Evolutionary conservation across 2,113 vertebrate species (phyloP), one percentile per base, ranked within the genome.

Genomic region (Jacana jacana): DNA sequence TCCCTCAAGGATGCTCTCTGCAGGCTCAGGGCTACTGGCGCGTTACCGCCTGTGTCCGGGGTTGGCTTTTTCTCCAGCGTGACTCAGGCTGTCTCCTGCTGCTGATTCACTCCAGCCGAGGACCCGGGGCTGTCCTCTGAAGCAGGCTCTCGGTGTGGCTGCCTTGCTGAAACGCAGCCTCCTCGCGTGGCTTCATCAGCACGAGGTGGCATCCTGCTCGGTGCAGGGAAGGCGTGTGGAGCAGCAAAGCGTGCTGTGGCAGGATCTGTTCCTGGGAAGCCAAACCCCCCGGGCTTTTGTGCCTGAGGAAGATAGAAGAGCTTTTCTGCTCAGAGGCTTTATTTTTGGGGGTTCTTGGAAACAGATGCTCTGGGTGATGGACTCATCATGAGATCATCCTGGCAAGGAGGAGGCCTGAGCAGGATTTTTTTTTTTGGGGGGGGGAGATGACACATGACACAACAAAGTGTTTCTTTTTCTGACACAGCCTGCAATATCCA

Each of bases 51-150:
- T 3, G 28, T 60, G 54, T 5, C 73, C 35, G 2, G 58, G 82
- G 37, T 60, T 1, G 57, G 51, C 10, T 79, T 75, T 31, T 77
- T 33, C 81, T 85, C 84, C 12, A 24, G 93, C 33, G 85, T 97
- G 96, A 97, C 94, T 95, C 94, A 95, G 93, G 72, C 85, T 88
- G 78, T 46, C 63, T 91, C 48, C 48, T 66, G 89, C 93, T 96
- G 95, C 94, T 97, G 95, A 96, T 95, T 97, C 96, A 96, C 91
- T 91, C 94, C 89, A n/a, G 89, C 85, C 48, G 0, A 52, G 76
- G 79, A 70, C 58, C 58, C 0, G 37, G 37, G 42, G 93, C 84
- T 89, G 73, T 51, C 11, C 7, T 37, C 87, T 33, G 22, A 12
- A 79, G 82, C 90, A 3, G 65, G 19, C 52, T 87, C 33, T 0